phyloP scores from a whole-genome alignment of 2,113 vertebrate species.

The Trematomus loennbergii region DNA sequence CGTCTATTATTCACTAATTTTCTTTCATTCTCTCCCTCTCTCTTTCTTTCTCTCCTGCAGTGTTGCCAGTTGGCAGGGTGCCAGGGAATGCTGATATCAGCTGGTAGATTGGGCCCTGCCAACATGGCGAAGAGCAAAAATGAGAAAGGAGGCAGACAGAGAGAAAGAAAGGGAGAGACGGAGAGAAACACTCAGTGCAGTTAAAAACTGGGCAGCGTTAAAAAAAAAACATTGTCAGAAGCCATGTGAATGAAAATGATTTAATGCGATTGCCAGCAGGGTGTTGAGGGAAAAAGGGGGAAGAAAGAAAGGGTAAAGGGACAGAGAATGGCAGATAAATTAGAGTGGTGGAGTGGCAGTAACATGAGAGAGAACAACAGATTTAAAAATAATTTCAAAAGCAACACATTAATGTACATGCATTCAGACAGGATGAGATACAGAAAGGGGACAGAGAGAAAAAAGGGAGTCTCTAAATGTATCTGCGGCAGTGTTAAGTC shows the following conservation, averaged over 20 bases:
- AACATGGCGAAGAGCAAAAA: slow-evolving; percentile 84
- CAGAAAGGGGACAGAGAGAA: not conserved
- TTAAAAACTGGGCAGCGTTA: slow-evolving; percentile 59
- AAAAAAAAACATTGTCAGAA: slow-evolving; percentile 54
- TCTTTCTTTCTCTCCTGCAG: slow-evolving; percentile 78
- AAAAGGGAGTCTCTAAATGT: slow-evolving; percentile 32
- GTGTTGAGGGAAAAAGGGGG: slow-evolving; percentile 38
- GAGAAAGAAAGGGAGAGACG: slow-evolving; percentile 60
- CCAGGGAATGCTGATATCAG: slow-evolving; percentile 90
- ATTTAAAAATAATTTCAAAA: slow-evolving; percentile 71
- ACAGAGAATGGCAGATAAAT: slow-evolving; percentile 54
- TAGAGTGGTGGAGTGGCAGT: slow-evolving; percentile 58
- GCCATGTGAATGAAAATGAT: slow-evolving; percentile 66
- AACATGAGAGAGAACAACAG: slow-evolving; percentile 54
- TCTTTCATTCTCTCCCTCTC: slow-evolving; percentile 81
- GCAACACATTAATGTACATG: slow-evolving; percentile 41
- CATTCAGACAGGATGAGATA: slow-evolving; percentile 2
- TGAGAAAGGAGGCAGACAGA: slow-evolving; percentile 68
- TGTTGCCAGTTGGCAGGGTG: slow-evolving; percentile 84
- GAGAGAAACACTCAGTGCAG: slow-evolving; percentile 53
- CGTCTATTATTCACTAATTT: slow-evolving; percentile 85
- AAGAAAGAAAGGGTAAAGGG: slow-evolving; percentile 24
- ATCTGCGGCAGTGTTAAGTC: slow-evolving; percentile 62
- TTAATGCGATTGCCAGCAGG: slow-evolving; percentile 70
- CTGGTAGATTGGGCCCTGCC: slow-evolving; percentile 88